Base-by-base conservation (phyloP, 2,113 vertebrate species). In the Propithecus coquereli region DNA sequence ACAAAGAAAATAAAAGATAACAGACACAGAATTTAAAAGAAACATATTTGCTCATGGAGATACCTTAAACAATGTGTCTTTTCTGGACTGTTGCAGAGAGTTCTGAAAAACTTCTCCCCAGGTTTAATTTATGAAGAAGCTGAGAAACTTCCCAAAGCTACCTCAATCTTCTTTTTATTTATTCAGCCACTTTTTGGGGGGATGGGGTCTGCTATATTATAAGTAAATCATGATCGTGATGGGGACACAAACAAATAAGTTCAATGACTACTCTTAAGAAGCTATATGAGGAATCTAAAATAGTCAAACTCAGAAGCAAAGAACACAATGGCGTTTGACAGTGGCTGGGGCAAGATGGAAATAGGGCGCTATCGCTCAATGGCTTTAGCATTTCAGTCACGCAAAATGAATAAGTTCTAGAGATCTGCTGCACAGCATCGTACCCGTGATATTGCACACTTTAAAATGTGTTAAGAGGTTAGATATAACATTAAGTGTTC, bases 41-140 rank as follows among this genome's bases (percentile, higher is more conserved):
- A 81, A 68, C 5, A 23, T 22, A n/a, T 20, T 22, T 57, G 52
- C 8, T 4, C 50, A 47, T 63, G 45, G 14, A 0, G 3, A 50
- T 91, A 57, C 32, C 22, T 76, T 88, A 70, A 87, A 88, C 8
- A 45, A 32, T 76, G 30, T 57, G 4, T 30, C 23, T 94, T 87
- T 74, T 70, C 76, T 87, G 14, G 8, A 4, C 10, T 76, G 8
- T 74, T 63, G 16, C 47, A 40, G 45, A 71, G 1, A 50, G 91
- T 74, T 80, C 74, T 80, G 50, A 88, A 37, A 73, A 73, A 63
- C 9, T 76, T 40, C 43, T 45, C 16, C 54, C 23, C n/a, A 63
- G 18, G 6, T 93, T 93, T 91, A 52, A 86, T 57, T 91, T 59
- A 95, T 71, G 16, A 92, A 91, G 68, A 90, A 40, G 59, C 16